Conservation (phyloP, 2,888 invertebrate genomes). For the Timema cristinae region DNA sequence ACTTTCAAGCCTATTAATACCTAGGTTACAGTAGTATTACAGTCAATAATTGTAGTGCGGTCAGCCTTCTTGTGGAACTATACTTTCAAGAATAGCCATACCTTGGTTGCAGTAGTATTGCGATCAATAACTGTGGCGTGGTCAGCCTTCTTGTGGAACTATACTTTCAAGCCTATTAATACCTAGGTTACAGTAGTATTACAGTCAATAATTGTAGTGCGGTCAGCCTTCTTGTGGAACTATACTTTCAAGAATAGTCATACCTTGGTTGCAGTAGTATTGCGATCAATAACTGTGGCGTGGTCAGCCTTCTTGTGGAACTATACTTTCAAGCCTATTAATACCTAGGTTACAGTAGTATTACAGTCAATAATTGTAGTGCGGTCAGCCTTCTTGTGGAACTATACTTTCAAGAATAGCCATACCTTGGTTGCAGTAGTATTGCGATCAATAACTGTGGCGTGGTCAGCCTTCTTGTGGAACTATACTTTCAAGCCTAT, state of each 20-base stretch:
- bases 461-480: slow-evolving; percentile 81
- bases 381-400: slow-evolving; percentile 84
- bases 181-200: slow-evolving; percentile 70
- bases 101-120: slow-evolving; percentile 69
- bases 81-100: slow-evolving; percentile 50
- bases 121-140: slow-evolving; percentile 72
- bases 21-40: slow-evolving; percentile 70
- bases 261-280: slow-evolving; percentile 72
- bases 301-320: slow-evolving; percentile 88
- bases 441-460: slow-evolving; percentile 71
- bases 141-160: slow-evolving; percentile 86
- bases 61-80: slow-evolving; percentile 88
- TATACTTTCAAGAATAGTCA: too few relatives aligned
- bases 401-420: slow-evolving; percentile 61
- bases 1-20: too few relatives aligned
- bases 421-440: slow-evolving; percentile 66
- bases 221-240: slow-evolving; percentile 87
- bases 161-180: slow-evolving; percentile 53
- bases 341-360: slow-evolving; percentile 64
- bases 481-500: slow-evolving; percentile 65
- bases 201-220: slow-evolving; percentile 69
- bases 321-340: slow-evolving; percentile 56
- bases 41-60: slow-evolving; percentile 69
- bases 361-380: slow-evolving; percentile 72
- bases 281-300: slow-evolving; percentile 69